Conservation (phyloP, 2,113 vertebrate genomes). For the Paralichthys olivaceus region DNA sequence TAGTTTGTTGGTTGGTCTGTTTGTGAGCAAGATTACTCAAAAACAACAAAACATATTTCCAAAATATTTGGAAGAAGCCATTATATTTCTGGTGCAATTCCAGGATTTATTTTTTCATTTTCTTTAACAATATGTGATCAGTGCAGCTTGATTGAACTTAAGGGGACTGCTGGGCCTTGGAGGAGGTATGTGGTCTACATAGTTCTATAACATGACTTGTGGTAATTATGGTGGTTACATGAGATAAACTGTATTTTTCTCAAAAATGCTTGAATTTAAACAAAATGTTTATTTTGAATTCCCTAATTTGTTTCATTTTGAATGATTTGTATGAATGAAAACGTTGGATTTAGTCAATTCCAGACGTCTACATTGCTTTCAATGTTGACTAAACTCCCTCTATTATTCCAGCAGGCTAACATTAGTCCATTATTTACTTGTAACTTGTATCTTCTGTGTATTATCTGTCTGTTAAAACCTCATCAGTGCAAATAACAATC, state of each 20-base stretch:
- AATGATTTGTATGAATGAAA: background rate
- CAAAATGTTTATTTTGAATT: too few species aligned
- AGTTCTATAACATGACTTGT: background rate
- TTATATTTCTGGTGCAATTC: too few species aligned
- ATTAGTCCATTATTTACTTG: conserved; percentile 54
- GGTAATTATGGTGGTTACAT: background rate
- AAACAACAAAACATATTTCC: too few species aligned
- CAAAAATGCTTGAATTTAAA: background rate
- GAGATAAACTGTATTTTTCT: background rate
- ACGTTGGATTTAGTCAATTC: background rate
- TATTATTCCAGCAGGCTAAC: conserved; percentile 20
- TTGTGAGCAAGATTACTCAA: too few species aligned
- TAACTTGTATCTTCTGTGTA: conserved; percentile 64
- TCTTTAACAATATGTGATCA: too few species aligned
- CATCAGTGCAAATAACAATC: conserved; percentile 71
- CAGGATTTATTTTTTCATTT: too few species aligned
- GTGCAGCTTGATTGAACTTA: too few species aligned
- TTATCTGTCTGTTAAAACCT: conserved; percentile 71
- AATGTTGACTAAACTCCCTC: background rate
- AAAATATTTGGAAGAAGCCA: too few species aligned
- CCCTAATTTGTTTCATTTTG: too few species aligned
- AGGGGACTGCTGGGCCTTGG: too few species aligned
- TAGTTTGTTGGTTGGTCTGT: too few species aligned
- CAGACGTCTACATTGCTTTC: background rate
- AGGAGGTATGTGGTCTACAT: background rate